These are phyloP conservation scores for Callopanchax toddi DNA, from an alignment of 2,113 vertebrate genomes.

Conservation along the genomic window DNA sequence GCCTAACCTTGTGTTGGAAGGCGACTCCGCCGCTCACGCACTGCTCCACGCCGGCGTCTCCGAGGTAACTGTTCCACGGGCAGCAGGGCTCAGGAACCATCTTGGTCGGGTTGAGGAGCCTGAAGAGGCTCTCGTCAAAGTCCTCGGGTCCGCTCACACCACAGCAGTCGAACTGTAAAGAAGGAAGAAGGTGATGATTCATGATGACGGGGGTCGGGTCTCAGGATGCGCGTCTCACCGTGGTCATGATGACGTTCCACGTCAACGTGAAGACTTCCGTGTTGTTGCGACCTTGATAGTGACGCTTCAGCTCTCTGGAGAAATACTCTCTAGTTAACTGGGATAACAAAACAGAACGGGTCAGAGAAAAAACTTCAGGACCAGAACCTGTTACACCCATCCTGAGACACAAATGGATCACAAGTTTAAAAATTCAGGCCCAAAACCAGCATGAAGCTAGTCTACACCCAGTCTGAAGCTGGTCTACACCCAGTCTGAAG, in stretches of 20 bases:
- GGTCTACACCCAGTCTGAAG: no score
- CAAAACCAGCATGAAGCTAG: not conserved
- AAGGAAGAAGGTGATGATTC: not conserved
- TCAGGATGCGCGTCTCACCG: slow-evolving; percentile 68
- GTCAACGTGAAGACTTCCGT: slow-evolving; percentile 87
- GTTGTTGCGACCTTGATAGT: slow-evolving; percentile 88
- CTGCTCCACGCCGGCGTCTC: slow-evolving; percentile 76
- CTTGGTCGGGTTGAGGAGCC: slow-evolving; percentile 63
- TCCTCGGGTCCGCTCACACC: slow-evolving; percentile 91
- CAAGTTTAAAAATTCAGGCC: no score
- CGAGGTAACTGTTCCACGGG: slow-evolving; percentile 78
- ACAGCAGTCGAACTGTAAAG: slow-evolving; percentile 89
- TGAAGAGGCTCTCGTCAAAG: slow-evolving; percentile 83
- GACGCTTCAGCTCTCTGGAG: slow-evolving; percentile 87
- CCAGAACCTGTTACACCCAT: no score
- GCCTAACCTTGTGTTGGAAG: slow-evolving; percentile 89
- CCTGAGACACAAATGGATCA: no score
- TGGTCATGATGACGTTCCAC: slow-evolving; percentile 95
- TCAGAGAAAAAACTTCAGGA: not conserved
- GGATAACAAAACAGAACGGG: slow-evolving; percentile 35
- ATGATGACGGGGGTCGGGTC: not conserved
- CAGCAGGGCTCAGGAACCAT: slow-evolving; percentile 87
- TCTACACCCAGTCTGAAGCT: no score
- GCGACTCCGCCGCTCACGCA: slow-evolving; percentile 80
- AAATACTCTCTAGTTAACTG: slow-evolving; percentile 93